phyloP scores from a whole-genome alignment of 2,888 invertebrate genomes.

The Hyppa rectilinea region DNA sequence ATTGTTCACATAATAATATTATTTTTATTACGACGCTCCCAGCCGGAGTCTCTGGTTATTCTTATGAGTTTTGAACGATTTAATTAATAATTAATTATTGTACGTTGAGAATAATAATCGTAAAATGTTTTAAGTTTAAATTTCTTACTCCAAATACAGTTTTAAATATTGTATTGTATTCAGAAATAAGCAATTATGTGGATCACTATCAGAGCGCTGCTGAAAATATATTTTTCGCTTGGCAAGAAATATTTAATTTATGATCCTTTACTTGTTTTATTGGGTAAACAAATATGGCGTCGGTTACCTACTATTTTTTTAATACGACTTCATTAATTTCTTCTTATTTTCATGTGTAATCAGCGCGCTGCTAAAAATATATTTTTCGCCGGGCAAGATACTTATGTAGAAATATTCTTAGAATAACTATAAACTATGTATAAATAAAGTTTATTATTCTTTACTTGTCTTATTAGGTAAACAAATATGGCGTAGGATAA shows the following conservation, averaged over 20 bases:
- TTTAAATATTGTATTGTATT: slow-evolving; percentile 6
- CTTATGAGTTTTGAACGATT: slow-evolving; percentile 2
- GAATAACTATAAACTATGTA: neutral
- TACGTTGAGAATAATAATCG: neutral
- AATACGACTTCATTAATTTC: too few relatives aligned
- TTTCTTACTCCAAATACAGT: neutral
- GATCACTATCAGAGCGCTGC: neutral
- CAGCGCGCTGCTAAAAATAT: neutral
- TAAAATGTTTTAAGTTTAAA: neutral
- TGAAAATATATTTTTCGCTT: slow-evolving; percentile 12
- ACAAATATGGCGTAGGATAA: neutral
- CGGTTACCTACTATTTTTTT: too few relatives aligned
- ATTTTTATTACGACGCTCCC: neutral
- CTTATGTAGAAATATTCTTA: neutral
- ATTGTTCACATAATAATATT: neutral
- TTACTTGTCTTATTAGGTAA: neutral
- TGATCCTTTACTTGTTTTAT: too few relatives aligned
- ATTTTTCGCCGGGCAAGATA: slow-evolving; percentile 24
- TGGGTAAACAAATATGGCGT: too few relatives aligned
- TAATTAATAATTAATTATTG: neutral
- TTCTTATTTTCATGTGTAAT: too few relatives aligned
- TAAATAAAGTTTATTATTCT: neutral
- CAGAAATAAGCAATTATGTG: neutral
- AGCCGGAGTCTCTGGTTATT: neutral
- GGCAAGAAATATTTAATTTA: too few relatives aligned